Base-by-base conservation (phyloP, 37 sponge, comb jelly and placozoan genomes). In the Cliona cf. orientalis region DNA sequence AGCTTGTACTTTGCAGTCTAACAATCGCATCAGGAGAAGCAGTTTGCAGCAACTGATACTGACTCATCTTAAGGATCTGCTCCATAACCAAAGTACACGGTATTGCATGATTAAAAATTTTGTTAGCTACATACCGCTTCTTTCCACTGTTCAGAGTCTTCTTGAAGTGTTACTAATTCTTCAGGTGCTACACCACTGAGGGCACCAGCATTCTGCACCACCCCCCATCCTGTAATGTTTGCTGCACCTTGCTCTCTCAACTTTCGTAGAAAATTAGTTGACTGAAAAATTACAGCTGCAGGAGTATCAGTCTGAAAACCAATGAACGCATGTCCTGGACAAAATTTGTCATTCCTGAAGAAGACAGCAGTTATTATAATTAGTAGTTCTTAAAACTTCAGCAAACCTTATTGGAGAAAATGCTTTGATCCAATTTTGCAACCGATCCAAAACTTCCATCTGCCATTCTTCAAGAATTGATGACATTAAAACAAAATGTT, bases 301-400 rank as follows among this genome's bases (percentile, higher is more conserved):
- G 95, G 72, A 12, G 94, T 90, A 44, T 98, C 96, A 25, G 79
- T 76, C 59, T 95, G 96, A 58, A 76, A 95, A 38, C 99, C 99
- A 49, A 98, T 74, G 77, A 98, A 98, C 26, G 90, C 80, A 79
- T 98, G 92, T 21, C 80, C 83, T 31, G 32, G 71, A 22, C 65
- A 72, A 46, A 90, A 94, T 11, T 33, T 71, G 19, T 28, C 29
- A 21, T 41, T 36, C 2, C 67, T 79, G 68, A 0, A 66, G 7
- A 17, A 0, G 31, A 2, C 5, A 11, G 4, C 36, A 28, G 19
- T 26, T 3, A 49, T 49, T 17, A 67, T 36, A 67, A 32, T 23
- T 7, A 12, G 3, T 67, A 17, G 11, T 49, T 49, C 17, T 49
- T 49, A n/a, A n/a, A n/a, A n/a, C n/a, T n/a, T n/a, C n/a, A n/a